Base-by-base conservation (phyloP, 2,888 invertebrate species). In the Leptinotarsa tumamoca region DNA sequence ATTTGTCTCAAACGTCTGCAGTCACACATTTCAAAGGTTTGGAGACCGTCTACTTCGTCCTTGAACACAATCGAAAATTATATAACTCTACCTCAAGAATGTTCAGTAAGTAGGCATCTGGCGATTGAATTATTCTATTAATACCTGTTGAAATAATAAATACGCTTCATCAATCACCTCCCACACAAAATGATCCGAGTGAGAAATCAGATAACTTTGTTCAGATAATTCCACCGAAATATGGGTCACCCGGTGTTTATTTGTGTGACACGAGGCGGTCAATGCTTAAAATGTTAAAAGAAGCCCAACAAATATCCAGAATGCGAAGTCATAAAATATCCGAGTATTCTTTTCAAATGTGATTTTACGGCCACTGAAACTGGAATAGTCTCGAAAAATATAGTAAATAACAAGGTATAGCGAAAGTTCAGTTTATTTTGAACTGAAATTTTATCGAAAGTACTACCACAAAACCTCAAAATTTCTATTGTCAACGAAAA, bases 121-220 rank as follows among this genome's bases (percentile, higher is more conserved):
- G 70, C 58, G 54, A 58, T 58, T 43, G 54, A 61, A 69, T 56
- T 18, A 58, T 58, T 52, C 68, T 73, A 72, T 72, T 67, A 67
- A 72, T 67, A 72, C 67, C 72, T 67, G 72, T 43, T 66, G 56
- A 67, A 72, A 67, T 72, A 72, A 72, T 72, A 21, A 66, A 72
- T 52, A 67, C 50, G 54, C 54, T 51, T n/a, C 67, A 72, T 72
- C 67, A 72, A 54, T 27, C 51, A 50, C 52, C 72, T 52, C 72
- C 67, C 18, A 72, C 72, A 27, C 52, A 51, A 71, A 21, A 61
- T 15, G 50, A 33, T 14, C 27, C 15, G 58, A 70, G 56, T 70
- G 58, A 58, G 70, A 70, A 70, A 70, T 56, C 21, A 50, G 23
- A 56, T 54, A 69, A 70, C 49, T 52, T 3, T 27, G 23, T 68